phyloP scores from a whole-genome alignment of 2,113 vertebrate species.

The Nibea albiflora region DNA sequence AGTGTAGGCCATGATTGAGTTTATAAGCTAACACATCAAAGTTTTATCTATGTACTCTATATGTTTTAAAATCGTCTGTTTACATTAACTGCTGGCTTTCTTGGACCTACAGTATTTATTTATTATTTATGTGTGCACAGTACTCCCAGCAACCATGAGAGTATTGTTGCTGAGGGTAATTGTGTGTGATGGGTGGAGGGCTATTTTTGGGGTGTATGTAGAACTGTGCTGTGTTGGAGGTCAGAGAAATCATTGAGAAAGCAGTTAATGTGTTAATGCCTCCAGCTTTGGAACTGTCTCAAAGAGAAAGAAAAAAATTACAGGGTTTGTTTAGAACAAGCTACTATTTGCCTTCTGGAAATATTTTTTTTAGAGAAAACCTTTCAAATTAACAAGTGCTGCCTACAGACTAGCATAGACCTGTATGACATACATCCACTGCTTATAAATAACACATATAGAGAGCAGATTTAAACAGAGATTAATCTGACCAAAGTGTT shows the following conservation, averaged over 20 bases:
- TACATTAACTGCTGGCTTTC: background rate
- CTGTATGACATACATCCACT: conserved; percentile 25
- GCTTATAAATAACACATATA: background rate
- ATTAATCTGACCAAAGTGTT: too few relatives aligned
- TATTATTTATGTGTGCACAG: background rate
- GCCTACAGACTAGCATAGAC: background rate
- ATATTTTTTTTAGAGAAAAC: background rate
- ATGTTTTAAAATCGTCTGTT: background rate
- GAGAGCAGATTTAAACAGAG: too few relatives aligned
- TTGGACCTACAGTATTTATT: conserved; percentile 6
- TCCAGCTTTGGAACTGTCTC: conserved; percentile 7
- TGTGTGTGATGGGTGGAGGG: conserved; percentile 40
- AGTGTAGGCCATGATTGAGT: background rate
- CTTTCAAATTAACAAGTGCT: too few relatives aligned
- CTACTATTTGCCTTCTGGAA: background rate
- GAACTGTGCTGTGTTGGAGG: conserved; percentile 24
- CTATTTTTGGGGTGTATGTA: conserved; percentile 31
- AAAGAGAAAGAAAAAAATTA: background rate
- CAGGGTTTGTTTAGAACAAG: background rate
- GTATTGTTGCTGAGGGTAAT: conserved; percentile 20
- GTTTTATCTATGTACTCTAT: background rate
- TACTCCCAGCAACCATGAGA: background rate
- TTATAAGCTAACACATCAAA: background rate
- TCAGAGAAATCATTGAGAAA: conserved; percentile 15
- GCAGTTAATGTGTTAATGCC: conserved; percentile 22